Evolutionary conservation across 2,797 vertebrate species (phyloP).

Genomic region (Alcedo atthis): DNA sequence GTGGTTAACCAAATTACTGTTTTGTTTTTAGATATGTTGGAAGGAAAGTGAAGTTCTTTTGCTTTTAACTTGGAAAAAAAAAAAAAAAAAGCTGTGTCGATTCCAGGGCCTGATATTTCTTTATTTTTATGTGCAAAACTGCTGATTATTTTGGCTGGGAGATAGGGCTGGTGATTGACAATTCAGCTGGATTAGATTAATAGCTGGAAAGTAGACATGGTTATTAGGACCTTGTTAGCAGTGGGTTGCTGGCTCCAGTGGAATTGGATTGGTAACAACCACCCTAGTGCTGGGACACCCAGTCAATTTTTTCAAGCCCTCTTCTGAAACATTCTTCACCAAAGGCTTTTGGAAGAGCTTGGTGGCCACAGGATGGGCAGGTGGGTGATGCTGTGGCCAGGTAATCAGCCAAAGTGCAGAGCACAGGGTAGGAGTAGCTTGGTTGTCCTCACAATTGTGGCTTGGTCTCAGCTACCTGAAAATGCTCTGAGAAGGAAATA

Average conservation of each 20-base stretch:
- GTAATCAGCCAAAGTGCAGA: neutral
- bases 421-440: neutral
- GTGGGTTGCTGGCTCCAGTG: neutral
- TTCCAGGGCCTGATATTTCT: constrained; percentile 4
- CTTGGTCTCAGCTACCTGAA: neutral
- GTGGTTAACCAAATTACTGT: constrained; percentile 67
- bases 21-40: constrained; percentile 58
- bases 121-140: constrained; percentile 8
- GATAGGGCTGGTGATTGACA: neutral
- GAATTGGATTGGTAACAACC: neutral
- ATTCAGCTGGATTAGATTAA: constrained; percentile 4
- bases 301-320: neutral
- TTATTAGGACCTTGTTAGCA: neutral
- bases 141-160: constrained; percentile 31
- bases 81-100: neutral
- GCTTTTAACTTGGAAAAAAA: constrained; percentile 30
- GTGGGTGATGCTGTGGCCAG: neutral
- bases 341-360: neutral
- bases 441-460: neutral
- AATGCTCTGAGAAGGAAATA: neutral
- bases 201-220: neutral
- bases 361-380: accelerated
- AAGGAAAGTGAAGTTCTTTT: constrained; percentile 41
- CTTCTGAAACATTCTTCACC: neutral
- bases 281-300: neutral